phyloP scores from a whole-genome alignment of 2,113 vertebrate genomes.

The Chloropsis cyanopogon region DNA sequence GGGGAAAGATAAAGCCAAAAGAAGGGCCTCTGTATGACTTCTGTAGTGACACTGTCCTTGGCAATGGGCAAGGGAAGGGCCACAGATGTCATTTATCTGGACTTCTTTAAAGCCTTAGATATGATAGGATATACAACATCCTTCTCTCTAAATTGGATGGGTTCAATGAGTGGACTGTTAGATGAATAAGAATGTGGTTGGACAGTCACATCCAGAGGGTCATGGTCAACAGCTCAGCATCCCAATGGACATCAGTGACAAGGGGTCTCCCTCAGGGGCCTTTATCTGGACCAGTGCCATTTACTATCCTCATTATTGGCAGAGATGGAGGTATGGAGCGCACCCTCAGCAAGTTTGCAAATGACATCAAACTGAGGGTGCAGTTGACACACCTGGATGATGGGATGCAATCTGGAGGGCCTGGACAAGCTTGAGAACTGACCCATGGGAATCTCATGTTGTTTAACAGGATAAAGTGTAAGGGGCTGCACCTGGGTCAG shows the following conservation, averaged over 20 bases:
- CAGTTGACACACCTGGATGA: not conserved
- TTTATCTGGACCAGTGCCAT: fast-evolving
- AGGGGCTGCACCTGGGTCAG: not conserved
- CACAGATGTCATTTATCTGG: not conserved
- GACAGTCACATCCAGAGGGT: not conserved
- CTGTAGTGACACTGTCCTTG: not conserved
- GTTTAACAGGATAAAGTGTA: not conserved
- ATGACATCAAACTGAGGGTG: not conserved
- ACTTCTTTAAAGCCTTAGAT: not conserved
- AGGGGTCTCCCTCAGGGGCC: not conserved
- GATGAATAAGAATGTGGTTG: not conserved
- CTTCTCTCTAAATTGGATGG: not conserved
- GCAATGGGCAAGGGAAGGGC: not conserved
- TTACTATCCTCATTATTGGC: not conserved
- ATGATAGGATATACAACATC: not conserved
- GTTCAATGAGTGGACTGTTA: no score
- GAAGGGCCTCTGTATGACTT: not conserved
- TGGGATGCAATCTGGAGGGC: not conserved
- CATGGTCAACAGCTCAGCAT: not conserved
- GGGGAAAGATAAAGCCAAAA: not conserved
- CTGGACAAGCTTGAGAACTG: not conserved
- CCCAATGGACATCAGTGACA: not conserved
- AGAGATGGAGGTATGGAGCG: not conserved
- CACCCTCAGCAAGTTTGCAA: not conserved
- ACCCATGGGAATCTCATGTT: not conserved